A percentile compares a stretch with the other conserved stretches of the same genome.
Evolutionary conservation across 2,113 vertebrate genomes (phyloP).

Genomic region (Halichoerus grypus): DNA sequence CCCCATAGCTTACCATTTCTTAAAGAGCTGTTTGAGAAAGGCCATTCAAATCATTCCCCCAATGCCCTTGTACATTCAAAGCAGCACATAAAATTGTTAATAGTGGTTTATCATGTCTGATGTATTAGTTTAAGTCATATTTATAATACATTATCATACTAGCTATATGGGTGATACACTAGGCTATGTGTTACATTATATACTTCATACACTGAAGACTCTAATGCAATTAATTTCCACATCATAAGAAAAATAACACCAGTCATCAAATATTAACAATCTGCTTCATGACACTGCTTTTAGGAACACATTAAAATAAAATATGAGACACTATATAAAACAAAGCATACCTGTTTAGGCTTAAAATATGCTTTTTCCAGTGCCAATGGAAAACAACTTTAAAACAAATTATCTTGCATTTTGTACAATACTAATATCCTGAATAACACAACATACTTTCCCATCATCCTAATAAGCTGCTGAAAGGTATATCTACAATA

Average conservation of each 20-base stretch:
- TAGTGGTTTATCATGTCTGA: not conserved
- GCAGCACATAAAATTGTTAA: slow-evolving; percentile 22
- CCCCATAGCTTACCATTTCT: not conserved
- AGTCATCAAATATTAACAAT: not conserved
- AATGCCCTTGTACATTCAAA: not conserved
- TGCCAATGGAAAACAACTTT: not conserved
- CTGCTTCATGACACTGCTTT: not conserved
- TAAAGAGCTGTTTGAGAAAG: slow-evolving; percentile 1
- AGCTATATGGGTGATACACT: not conserved
- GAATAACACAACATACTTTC: not conserved
- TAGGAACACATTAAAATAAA: not conserved
- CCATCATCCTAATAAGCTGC: not conserved
- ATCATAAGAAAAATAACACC: not conserved
- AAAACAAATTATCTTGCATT: not conserved
- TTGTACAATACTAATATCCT: not conserved
- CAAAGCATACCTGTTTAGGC: not conserved
- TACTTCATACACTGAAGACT: not conserved
- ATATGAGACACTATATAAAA: not conserved
- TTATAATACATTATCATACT: not conserved
- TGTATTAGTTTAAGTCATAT: not conserved
- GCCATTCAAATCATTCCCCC: not conserved
- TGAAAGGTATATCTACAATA: not conserved
- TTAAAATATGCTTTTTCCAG: not conserved
- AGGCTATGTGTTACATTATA: not conserved
- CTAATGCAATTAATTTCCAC: not conserved